Percentiles rank a stretch among this genome's conserved stretches.
phyloP scores from a whole-genome alignment of 2,113 vertebrate genomes.

The Cebidichthys violaceus region DNA sequence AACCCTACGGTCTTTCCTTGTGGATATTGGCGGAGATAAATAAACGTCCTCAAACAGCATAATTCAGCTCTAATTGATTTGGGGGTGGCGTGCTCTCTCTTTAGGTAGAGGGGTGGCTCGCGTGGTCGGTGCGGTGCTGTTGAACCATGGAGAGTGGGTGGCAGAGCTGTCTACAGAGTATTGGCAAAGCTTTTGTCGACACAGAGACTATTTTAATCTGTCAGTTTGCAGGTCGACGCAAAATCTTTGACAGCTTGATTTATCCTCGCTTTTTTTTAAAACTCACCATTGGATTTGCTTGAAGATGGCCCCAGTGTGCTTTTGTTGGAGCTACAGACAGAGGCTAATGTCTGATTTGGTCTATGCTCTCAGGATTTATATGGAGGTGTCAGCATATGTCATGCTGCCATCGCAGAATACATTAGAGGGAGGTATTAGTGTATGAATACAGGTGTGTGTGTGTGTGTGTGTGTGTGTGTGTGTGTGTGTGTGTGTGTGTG shows the following conservation, averaged over 20 bases:
- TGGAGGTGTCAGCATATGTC: slow-evolving; percentile 61
- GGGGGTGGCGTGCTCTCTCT: neutral
- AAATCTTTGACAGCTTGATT: slow-evolving; percentile 68
- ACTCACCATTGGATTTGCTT: slow-evolving; percentile 57
- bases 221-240: slow-evolving; percentile 57
- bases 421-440: slow-evolving; percentile 57
- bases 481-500: slow-evolving; percentile 26
- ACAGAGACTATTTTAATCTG: slow-evolving; percentile 59
- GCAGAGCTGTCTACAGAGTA: slow-evolving; percentile 35
- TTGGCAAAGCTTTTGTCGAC: slow-evolving; percentile 35
- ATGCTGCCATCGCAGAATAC: slow-evolving; percentile 45
- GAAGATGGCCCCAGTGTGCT: slow-evolving; percentile 59
- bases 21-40: slow-evolving; percentile 76
- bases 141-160: slow-evolving; percentile 30
- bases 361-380: slow-evolving; percentile 71
- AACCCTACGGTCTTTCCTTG: slow-evolving; percentile 61
- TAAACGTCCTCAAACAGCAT: slow-evolving; percentile 58
- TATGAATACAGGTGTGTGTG: slow-evolving; percentile 44
- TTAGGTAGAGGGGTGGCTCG: slow-evolving; percentile 7
- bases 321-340: slow-evolving; percentile 62
- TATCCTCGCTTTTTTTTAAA: slow-evolving; percentile 56
- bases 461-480: slow-evolving; percentile 29
- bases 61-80: slow-evolving; percentile 66
- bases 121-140: slow-evolving; percentile 11
- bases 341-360: slow-evolving; percentile 63